Evolutionary conservation across 2,797 vertebrate genomes (phyloP).

Genomic region (Telmatherina bonti): DNA sequence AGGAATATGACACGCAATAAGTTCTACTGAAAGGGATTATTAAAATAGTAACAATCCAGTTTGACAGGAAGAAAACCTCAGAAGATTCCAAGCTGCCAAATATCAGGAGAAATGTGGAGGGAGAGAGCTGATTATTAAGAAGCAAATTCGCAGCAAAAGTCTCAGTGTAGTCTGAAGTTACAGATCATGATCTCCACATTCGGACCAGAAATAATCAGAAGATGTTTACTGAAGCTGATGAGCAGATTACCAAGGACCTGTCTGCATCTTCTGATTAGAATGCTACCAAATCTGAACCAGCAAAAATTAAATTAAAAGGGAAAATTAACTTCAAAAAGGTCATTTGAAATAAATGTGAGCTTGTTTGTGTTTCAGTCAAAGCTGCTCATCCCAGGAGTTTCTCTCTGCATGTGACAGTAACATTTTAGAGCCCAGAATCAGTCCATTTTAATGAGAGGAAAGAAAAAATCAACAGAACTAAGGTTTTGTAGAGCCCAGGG

Average conservation of each 20-base stretch:
- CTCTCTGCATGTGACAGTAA: background rate
- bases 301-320: background rate
- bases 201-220: slow-evolving; percentile 5
- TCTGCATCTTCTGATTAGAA: background rate
- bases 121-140: slow-evolving; percentile 1
- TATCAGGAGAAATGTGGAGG: background rate
- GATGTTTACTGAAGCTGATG: slow-evolving; percentile 2
- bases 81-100: slow-evolving; percentile 13
- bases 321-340: background rate
- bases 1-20: background rate
- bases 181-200: background rate
- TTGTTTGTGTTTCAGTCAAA: background rate
- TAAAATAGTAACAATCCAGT: background rate
- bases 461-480: slow-evolving; percentile 25
- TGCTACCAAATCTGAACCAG: slow-evolving; percentile 11
- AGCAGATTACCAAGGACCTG: slow-evolving; percentile 5
- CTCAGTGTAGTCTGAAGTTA: slow-evolving; percentile 1
- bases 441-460: slow-evolving; percentile 31
- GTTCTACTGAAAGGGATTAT: background rate
- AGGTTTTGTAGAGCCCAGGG: slow-evolving; percentile 13
- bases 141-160: slow-evolving; percentile 3
- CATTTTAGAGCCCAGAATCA: background rate
- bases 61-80: background rate
- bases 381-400: background rate
- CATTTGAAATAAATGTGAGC: background rate